Base-by-base conservation (phyloP, 2,113 vertebrate genomes). In the Seriola aureovittata region DNA sequence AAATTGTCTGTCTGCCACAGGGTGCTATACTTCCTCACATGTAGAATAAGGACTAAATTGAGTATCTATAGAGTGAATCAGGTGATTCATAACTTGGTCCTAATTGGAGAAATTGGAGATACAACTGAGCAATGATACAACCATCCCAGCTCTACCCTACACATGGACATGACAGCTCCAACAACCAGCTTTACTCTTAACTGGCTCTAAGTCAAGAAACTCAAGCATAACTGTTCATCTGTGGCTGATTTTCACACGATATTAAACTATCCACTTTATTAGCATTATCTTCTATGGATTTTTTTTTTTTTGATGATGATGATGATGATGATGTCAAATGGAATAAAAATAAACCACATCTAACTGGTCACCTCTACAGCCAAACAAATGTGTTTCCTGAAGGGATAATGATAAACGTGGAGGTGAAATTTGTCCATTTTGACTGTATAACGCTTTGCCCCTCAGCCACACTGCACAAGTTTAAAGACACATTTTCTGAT, bases 121-220 rank as follows among this genome's bases (percentile, higher is more conserved):
- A 29, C 29, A 2, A 29, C 29, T 29, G 29, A 29, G 29, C 29
- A 29, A 29, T 38, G 38, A 5, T 38, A 38, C 38, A 38, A 38
- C 8, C 38, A 38, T 38, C 38, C 38, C 38, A 38, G 38, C 38
- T 29, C 38, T 38, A 5, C 38, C 5, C 38, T 0, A 13, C 40
- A 76, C 46, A 63, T 21, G 54, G 21, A 73, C 63, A 54, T 60
- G 72, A 81, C n/a, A 65, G 17, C 19, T 21, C 19, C 40, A 42
- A 62, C 25, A 72, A 25, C 23, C 4, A n/a, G 7, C 46, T 46
- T 8, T 46, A 11, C 46, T 46, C n/a, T 72, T 40, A 42, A 17
- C 19, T 19, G 52, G 14, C 5, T 38, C 48, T 60, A 16, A 50
- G 1, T 8, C 40, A 42, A 10, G 40, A 9, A 9, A 23, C 25